Conservation (phyloP, 2,888 invertebrate species). For the Plebejus melissa region DNA sequence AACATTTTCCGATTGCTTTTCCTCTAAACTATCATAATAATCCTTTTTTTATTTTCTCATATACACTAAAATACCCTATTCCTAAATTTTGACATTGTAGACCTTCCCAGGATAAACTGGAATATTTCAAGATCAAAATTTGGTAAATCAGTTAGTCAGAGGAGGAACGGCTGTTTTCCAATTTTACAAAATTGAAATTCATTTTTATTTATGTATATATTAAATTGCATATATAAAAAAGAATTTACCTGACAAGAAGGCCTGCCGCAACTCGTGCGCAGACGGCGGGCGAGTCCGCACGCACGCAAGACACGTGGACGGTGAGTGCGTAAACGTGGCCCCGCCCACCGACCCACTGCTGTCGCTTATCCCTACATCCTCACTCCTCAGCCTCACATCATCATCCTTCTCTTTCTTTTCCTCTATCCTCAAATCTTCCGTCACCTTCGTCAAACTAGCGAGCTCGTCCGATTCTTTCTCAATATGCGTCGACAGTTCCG, state of each 20-base stretch:
- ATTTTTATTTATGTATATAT: background rate
- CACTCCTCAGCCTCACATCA: constrained; percentile 31
- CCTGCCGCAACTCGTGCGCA: constrained; percentile 67
- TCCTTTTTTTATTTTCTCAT: too few species aligned
- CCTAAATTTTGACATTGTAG: too few species aligned
- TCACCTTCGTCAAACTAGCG: constrained; percentile 7
- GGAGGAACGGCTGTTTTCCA: too few species aligned
- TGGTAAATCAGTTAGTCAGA: too few species aligned
- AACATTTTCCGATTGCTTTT: too few species aligned
- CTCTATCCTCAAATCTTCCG: constrained; percentile 14
- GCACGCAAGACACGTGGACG: constrained; percentile 62
- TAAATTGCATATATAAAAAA: constrained; percentile 2
- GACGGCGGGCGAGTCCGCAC: constrained; percentile 64
- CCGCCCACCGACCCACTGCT: constrained; percentile 43
- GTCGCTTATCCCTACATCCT: background rate
- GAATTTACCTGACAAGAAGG: constrained; percentile 65
- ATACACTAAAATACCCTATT: too few species aligned
- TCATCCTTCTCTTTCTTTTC: constrained; percentile 22
- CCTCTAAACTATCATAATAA: too few species aligned
- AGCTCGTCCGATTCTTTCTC: constrained; percentile 25
- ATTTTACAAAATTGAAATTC: background rate
- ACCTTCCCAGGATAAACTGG: too few species aligned
- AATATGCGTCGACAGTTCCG: constrained; percentile 10
- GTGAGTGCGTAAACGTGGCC: constrained; percentile 45
- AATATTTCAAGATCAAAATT: too few species aligned